Conservation (phyloP, 1,140 invertebrate species). For the Drosophila takahashii region DNA sequence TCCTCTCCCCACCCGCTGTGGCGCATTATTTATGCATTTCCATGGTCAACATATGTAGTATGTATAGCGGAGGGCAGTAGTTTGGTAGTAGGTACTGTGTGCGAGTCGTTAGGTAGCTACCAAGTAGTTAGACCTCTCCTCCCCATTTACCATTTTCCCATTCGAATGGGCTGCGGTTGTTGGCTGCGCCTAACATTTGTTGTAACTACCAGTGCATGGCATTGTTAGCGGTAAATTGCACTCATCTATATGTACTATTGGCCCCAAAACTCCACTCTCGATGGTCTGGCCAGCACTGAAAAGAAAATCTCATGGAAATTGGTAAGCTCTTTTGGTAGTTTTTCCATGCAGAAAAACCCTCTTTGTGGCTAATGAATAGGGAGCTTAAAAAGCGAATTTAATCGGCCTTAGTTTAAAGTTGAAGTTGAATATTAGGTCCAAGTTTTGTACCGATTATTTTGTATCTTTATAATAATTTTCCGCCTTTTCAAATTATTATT, state of each 20-base stretch:
- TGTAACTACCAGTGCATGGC: slow-evolving; percentile 80
- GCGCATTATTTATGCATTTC: slow-evolving; percentile 82
- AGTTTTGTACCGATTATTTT: no score
- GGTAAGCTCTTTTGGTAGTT: not conserved
- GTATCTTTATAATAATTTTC: no score
- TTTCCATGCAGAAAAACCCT: not conserved
- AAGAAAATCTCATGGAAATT: slow-evolving; percentile 2
- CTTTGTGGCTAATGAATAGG: not conserved
- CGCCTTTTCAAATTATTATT: no score
- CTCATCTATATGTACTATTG: slow-evolving; percentile 77
- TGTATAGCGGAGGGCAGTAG: slow-evolving; percentile 13
- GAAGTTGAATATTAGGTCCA: no score
- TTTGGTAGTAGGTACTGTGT: slow-evolving; percentile 37
- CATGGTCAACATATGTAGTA: slow-evolving; percentile 81
- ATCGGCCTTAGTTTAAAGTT: no score
- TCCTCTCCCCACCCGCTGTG: slow-evolving; percentile 63
- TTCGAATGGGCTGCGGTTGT: slow-evolving; percentile 60
- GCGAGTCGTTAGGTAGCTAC: slow-evolving; percentile 74
- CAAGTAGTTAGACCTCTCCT: slow-evolving; percentile 70
- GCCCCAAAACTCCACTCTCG: slow-evolving; percentile 23
- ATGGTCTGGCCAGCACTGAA: slow-evolving; percentile 20
- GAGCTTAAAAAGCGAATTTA: not conserved
- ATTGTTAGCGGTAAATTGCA: slow-evolving; percentile 83
- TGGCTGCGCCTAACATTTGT: slow-evolving; percentile 80
- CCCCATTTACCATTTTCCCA: not conserved